A percentile compares a stretch with the other conserved stretches of the same genome.
Evolutionary conservation across 2,797 vertebrate species (phyloP).

Genomic region (Rhabdophis nuchalis): DNA sequence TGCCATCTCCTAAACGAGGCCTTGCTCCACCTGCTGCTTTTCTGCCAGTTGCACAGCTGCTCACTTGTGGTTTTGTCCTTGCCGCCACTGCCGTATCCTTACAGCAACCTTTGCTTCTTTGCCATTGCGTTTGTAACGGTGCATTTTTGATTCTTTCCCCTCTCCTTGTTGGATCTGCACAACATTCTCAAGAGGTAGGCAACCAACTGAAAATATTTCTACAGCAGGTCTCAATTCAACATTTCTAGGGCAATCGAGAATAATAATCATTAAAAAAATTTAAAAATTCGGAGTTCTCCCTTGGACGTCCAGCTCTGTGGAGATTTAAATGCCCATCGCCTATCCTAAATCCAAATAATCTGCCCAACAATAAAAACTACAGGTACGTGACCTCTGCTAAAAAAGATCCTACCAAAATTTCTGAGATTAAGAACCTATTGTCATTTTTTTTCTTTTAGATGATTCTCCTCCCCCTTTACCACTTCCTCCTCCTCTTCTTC

Average conservation of each 20-base stretch:
- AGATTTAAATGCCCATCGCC: neutral
- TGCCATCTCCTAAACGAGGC: neutral
- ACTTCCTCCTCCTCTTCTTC: neutral
- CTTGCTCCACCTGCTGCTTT: slow-evolving; percentile 1
- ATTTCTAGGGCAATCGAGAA: neutral
- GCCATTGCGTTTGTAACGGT: neutral
- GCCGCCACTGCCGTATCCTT: neutral
- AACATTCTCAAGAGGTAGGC: neutral
- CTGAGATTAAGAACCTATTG: neutral
- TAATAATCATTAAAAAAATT: neutral
- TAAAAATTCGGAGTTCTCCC: neutral
- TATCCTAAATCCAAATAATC: neutral
- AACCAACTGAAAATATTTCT: neutral
- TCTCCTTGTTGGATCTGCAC: neutral
- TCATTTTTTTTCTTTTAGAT: neutral
- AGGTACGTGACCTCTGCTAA: neutral
- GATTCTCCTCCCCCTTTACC: neutral
- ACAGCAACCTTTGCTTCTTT: neutral
- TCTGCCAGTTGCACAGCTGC: neutral
- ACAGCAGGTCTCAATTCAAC: neutral
- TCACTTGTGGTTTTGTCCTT: neutral
- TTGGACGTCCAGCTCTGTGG: neutral
- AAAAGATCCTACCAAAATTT: neutral
- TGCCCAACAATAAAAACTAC: neutral
- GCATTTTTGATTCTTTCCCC: neutral